phyloP scores from a whole-genome alignment of 2,797 vertebrate species.

The Heterohyrax brucei region DNA sequence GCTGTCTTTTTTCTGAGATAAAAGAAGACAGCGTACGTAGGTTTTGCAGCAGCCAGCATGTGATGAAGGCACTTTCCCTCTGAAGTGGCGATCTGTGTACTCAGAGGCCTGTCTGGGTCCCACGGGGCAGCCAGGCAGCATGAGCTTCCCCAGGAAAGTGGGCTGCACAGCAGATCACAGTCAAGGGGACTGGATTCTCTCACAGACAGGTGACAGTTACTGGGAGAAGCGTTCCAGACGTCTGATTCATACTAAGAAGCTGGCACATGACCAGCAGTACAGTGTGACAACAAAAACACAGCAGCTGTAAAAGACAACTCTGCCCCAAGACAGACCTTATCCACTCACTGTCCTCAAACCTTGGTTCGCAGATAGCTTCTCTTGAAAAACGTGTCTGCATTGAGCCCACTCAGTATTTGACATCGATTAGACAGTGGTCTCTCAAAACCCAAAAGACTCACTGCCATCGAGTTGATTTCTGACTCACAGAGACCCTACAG shows the following conservation, averaged over 20 bases:
- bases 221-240: background rate
- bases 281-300: background rate
- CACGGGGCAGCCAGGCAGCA: background rate
- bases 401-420: background rate
- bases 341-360: background rate
- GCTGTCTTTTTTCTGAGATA: background rate
- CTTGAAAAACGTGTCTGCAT: background rate
- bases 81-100: background rate
- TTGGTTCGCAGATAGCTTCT: background rate
- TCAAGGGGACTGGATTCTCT: background rate
- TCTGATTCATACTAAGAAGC: background rate
- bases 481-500: too few relatives aligned
- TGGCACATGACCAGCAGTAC: background rate
- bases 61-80: background rate
- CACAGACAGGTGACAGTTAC: background rate
- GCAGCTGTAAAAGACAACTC: background rate
- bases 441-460: too few relatives aligned
- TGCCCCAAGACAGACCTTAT: background rate
- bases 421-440: too few relatives aligned
- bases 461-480: too few relatives aligned
- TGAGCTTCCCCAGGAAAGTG: background rate
- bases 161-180: background rate
- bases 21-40: conserved; percentile 1
- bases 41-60: background rate
- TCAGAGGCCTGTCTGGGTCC: background rate